These are phyloP conservation scores for Todiramphus chloris DNA, from an alignment of 2,113 vertebrate species.

Conservation along the genomic window DNA sequence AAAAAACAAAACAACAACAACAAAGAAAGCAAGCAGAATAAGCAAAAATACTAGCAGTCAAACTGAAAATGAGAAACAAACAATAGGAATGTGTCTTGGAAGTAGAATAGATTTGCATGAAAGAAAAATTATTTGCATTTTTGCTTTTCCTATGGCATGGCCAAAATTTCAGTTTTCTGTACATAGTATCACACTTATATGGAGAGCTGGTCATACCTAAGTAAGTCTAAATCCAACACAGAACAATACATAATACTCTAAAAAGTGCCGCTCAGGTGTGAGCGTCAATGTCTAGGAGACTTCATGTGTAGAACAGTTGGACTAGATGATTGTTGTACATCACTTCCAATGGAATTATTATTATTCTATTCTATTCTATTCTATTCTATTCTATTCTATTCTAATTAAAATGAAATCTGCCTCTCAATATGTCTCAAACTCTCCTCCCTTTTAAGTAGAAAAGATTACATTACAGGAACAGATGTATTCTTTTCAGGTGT, in stretches of 20 bases:
- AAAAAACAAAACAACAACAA: no score
- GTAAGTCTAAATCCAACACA: neutral
- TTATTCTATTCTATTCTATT: no score
- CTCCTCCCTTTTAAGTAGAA: neutral
- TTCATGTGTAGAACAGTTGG: neutral
- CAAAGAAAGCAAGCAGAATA: accelerated
- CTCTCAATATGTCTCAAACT: neutral
- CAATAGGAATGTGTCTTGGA: neutral
- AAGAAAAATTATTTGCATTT: neutral
- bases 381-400: neutral
- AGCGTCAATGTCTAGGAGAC: neutral
- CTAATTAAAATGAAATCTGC: neutral
- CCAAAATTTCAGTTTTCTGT: neutral
- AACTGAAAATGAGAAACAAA: neutral
- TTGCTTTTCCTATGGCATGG: neutral
- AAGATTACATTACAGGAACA: neutral
- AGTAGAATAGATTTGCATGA: neutral
- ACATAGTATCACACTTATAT: neutral
- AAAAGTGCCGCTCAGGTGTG: neutral
- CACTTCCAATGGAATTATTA: neutral
- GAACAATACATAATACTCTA: neutral
- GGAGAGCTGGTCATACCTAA: neutral
- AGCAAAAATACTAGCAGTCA: neutral
- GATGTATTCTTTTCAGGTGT: neutral
- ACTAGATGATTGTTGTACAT: no score